These are phyloP conservation scores for Anguilla anguilla DNA, from an alignment of 2,797 vertebrate genomes.

Conservation along the genomic window DNA sequence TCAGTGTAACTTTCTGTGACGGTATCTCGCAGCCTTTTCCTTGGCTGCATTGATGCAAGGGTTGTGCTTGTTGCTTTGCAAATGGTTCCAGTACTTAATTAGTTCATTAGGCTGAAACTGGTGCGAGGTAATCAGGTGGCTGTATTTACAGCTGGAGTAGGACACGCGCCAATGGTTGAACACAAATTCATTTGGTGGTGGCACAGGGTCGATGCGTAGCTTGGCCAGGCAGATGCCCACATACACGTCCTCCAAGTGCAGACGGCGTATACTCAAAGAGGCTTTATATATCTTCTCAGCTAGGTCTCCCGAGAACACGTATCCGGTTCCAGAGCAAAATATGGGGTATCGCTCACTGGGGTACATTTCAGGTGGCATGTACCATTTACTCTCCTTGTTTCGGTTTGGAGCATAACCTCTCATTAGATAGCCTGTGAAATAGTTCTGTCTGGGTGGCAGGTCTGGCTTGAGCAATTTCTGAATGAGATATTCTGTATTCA, in stretches of 20 bases:
- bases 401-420: conserved; percentile 87
- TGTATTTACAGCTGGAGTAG: conserved; percentile 98
- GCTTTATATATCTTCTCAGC: conserved; percentile 85
- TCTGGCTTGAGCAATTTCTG: conserved; percentile 88
- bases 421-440: conserved; percentile 95
- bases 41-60: conserved; percentile 82
- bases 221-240: conserved; percentile 93
- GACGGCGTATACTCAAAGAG: conserved; percentile 80
- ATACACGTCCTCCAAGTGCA: conserved; percentile 95
- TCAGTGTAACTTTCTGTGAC: conserved; percentile 86
- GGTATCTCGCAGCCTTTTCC: conserved; percentile 74
- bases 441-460: conserved; percentile 78
- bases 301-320: conserved; percentile 93
- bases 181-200: conserved; percentile 89
- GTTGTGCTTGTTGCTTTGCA: conserved; percentile 92
- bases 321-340: conserved; percentile 98
- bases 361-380: conserved; percentile 91
- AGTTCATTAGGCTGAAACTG: conserved; percentile 92
- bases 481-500: conserved; percentile 94
- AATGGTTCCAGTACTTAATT: conserved; percentile 93
- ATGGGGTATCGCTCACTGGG: conserved; percentile 88
- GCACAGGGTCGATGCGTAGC: conserved; percentile 83
- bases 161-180: conserved; percentile 98
- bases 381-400: conserved; percentile 96
- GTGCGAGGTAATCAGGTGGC: conserved; percentile 96